Percentiles rank a stretch among this genome's conserved stretches.
Conservation (phyloP, 2,888 invertebrate species). For the Conus canariensis region DNA sequence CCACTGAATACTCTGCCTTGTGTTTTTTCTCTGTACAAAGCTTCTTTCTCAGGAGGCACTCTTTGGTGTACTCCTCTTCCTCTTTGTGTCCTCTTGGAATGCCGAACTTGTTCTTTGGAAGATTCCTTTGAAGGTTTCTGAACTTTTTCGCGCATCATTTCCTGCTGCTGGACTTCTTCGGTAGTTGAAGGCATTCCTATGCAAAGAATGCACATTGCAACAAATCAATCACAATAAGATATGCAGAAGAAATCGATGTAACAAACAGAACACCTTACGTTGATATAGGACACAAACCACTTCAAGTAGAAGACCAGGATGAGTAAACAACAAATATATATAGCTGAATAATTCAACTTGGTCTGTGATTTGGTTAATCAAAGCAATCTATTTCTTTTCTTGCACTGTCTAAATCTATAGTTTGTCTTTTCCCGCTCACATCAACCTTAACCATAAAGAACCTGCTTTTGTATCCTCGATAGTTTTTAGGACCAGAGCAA, state of each 20-base stretch:
- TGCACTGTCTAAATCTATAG: background rate
- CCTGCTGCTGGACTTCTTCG: background rate
- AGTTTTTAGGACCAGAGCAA: background rate
- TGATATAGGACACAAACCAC: too few species aligned
- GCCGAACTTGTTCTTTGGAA: too few species aligned
- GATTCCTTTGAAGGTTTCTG: background rate
- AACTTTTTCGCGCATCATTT: background rate
- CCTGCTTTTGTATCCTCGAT: background rate
- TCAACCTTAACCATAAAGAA: conserved; percentile 24
- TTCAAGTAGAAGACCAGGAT: too few species aligned
- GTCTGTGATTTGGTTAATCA: too few species aligned
- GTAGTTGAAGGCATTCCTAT: background rate
- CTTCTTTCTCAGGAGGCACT: conserved; percentile 8
- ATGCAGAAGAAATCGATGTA: too few species aligned
- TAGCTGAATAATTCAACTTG: background rate
- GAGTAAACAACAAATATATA: too few species aligned
- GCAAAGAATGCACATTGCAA: background rate
- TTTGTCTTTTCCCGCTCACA: background rate
- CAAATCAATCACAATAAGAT: background rate
- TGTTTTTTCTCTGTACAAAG: background rate
- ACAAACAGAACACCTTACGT: too few species aligned
- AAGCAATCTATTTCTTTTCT: background rate
- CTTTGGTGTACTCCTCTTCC: background rate
- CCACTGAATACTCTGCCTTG: background rate
- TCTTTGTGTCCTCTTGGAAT: too few species aligned